These are phyloP conservation scores for Megaceryle maxima DNA, from an alignment of 2,113 vertebrate genomes.

Conservation along the genomic window DNA sequence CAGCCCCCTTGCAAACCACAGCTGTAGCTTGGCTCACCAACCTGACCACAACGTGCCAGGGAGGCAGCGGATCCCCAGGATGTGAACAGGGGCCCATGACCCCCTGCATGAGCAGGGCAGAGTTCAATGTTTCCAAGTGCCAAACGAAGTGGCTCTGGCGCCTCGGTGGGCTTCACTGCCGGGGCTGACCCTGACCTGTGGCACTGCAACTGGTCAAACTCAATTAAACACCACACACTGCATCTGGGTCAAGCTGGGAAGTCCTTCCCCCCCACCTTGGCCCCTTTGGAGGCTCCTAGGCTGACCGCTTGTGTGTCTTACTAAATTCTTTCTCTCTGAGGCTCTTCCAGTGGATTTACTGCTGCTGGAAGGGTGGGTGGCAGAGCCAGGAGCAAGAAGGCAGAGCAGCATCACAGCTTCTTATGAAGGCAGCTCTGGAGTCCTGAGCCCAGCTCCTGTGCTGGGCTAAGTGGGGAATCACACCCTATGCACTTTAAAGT, in stretches of 20 bases:
- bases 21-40: fast-evolving
- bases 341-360: neutral
- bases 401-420: fast-evolving
- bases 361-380: neutral
- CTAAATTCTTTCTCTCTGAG: neutral
- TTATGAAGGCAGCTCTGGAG: neutral
- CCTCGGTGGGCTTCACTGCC: fast-evolving
- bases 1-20: neutral
- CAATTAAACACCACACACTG: neutral
- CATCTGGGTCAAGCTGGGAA: neutral
- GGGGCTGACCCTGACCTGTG: neutral
- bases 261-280: neutral
- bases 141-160: fast-evolving
- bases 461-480: neutral
- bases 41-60: fast-evolving
- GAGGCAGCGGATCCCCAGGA: neutral
- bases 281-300: neutral
- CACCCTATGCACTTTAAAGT: neutral
- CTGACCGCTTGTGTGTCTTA: neutral
- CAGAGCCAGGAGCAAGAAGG: neutral
- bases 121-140: neutral
- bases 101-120: neutral
- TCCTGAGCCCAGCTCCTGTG: fast-evolving
- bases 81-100: neutral
- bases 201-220: neutral